Evolutionary conservation across 2,113 vertebrate species (phyloP), one percentile per base, ranked within the genome.

Genomic region (Budorcas taxicolor): DNA sequence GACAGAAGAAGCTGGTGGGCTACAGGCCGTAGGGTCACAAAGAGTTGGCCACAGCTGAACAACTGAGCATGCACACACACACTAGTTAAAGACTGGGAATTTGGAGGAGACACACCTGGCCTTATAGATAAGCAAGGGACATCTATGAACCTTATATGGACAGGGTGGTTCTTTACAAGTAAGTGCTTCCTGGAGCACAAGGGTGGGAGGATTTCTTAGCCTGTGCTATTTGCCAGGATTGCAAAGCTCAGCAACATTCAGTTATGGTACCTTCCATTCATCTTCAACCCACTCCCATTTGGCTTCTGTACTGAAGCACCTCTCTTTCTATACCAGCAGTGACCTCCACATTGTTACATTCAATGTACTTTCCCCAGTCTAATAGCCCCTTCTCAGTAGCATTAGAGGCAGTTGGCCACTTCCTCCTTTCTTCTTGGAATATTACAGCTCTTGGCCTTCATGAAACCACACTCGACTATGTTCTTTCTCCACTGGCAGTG

Each of bases 11-110:
- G 23, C 40, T 76, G 12, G 23, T 43, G 40, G 71, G 6, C 71
- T 25, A 15, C 23, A 27, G 40, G 19, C 5, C 5, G 0, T 6
- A 13, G 36, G 19, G 19, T 40, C 1, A 11, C n/a, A 74, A 67
- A 67, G 67, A 74, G 21, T 74, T 40, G n/a, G n/a, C n/a, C 67
- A 74, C 19, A 74, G 13, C 5, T 74, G 36, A 40, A 23, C 19
- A 74, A 40, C 21, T 23, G 67, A 74, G 36, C 36, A 40, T 1
- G 5, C 36, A 74, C 19, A 40, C 15, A n/a, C 67, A 40, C 19
- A 40, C 36, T 23, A 13, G 67, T 40, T 74, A 74, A 74, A 25
- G 21, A 40, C 21, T 80, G 31, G 12, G 40, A 67, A 87, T 87
- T 55, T 71, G 53, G 43, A 62, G 12, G 52, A 62, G 8, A 40